phyloP scores from a whole-genome alignment of 2,888 invertebrate species.

The Harpalus rubripes region DNA sequence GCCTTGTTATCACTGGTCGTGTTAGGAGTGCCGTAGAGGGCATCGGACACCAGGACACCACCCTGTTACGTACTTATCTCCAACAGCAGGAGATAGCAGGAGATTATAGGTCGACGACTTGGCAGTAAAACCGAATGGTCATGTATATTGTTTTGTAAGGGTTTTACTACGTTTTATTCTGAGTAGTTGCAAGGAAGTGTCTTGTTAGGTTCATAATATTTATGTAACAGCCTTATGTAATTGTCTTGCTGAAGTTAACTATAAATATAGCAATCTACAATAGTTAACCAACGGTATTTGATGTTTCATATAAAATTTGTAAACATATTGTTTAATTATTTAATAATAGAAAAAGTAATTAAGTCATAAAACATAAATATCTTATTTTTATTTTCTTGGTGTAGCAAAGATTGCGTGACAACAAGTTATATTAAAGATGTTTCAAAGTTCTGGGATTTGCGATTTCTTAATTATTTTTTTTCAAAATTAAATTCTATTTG shows the following conservation, averaged over 20 bases:
- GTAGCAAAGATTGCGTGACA: too few species aligned
- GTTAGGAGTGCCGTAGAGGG: not conserved
- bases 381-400: too few species aligned
- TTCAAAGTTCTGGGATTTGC: too few species aligned
- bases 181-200: not conserved
- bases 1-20: not conserved
- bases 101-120: constrained; percentile 1
- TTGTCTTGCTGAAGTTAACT: not conserved
- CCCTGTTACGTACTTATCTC: not conserved
- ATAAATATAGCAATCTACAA: not conserved
- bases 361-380: too few species aligned
- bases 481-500: too few species aligned
- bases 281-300: too few species aligned
- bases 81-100: not conserved
- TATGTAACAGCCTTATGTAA: not conserved
- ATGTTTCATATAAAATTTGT: too few species aligned
- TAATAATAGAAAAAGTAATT: too few species aligned
- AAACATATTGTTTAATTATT: too few species aligned
- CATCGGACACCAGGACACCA: not conserved
- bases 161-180: not conserved
- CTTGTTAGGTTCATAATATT: not conserved
- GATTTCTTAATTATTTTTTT: too few species aligned
- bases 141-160: not conserved
- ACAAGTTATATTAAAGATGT: too few species aligned
- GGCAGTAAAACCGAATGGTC: not conserved